Evolutionary conservation across 2,888 invertebrate genomes (phyloP), one percentile per base, ranked within the genome.

Genomic region (Alloplasta piceator): DNA sequence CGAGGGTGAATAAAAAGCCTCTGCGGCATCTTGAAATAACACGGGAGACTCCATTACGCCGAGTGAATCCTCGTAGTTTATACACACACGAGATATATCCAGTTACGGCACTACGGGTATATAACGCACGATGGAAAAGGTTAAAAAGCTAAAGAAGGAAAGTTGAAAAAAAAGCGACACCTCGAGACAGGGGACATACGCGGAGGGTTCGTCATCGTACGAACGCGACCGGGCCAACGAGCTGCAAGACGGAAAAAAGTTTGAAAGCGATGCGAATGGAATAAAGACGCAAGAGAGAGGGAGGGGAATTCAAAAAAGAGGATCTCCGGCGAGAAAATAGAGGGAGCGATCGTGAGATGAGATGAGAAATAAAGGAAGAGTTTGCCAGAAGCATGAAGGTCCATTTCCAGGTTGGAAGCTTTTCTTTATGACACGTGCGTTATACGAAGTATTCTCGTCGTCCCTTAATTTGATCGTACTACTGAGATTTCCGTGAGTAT

Each of bases 341-440:
- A 78, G 78, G 55, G 76, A 77, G 73, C 61, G 71, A 82, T 79
- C 79, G 81, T 75, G 74, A 77, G 81, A 82, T 80, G 70, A 43
- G 64, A 46, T 41, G 58, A 70, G 36, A 48, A 63, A 72, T 71
- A 38, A 52, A 39, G 67, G 63, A 16, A 50, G 60, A 43, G 26
- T 46, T 26, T 50, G 71, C 52, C 38, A 67, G 64, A 64, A 66
- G 75, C 75, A 80, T 71, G 78, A 82, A 84, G 82, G 73, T 85
- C 79, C 79, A 50, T 82, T 73, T 26, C 26, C 64, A 12, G 60
- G 66, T 63, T 78, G 55, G 71, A 80, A 79, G 75, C 61, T 61
- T 81, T 83, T 81, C 84, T 85, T 84, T 79, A 83, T 85, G 84
- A 86, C 87, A 86, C 86, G 86, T 86, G 78, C 67, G 68, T 26